A percentile compares a stretch with the other conserved stretches of the same genome.
Evolutionary conservation across 2,797 vertebrate genomes (phyloP).

Genomic region (Xiphophorus birchmanni): DNA sequence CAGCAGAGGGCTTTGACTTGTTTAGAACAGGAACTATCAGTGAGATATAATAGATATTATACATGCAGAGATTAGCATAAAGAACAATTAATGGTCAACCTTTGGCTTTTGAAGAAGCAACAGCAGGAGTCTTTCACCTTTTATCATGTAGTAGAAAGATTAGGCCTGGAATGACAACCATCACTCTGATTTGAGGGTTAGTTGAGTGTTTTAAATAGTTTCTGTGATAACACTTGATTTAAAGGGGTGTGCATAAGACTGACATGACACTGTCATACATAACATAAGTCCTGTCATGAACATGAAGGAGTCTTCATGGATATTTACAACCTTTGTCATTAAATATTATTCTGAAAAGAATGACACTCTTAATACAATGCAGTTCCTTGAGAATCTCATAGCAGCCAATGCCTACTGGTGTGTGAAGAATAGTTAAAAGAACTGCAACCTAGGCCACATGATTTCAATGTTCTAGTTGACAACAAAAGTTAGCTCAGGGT

Average conservation of each 20-base stretch:
- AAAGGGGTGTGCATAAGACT: not conserved
- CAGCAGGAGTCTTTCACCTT: not conserved
- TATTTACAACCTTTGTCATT: no score
- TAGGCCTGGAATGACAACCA: not conserved
- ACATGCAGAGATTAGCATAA: constrained; percentile 20
- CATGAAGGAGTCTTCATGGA: no score
- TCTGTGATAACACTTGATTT: not conserved
- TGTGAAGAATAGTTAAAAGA: not conserved
- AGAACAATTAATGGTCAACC: constrained; percentile 45
- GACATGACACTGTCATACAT: not conserved
- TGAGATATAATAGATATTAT: constrained; percentile 24
- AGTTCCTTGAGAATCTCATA: not conserved
- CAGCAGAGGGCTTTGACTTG: constrained; percentile 24
- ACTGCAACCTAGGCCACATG: not conserved
- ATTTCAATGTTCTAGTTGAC: constrained; percentile 1
- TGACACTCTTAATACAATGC: no score
- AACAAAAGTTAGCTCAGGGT: not conserved
- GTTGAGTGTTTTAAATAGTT: not conserved
- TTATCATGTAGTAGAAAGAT: not conserved
- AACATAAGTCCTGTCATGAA: no score
- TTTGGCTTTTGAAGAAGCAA: constrained; percentile 16
- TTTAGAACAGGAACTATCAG: constrained; percentile 38
- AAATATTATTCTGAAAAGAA: no score
- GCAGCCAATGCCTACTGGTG: not conserved
- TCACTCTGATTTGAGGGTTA: not conserved